Base-by-base conservation (phyloP, 2,797 vertebrate genomes). In the Melanotaenia nigrans region DNA sequence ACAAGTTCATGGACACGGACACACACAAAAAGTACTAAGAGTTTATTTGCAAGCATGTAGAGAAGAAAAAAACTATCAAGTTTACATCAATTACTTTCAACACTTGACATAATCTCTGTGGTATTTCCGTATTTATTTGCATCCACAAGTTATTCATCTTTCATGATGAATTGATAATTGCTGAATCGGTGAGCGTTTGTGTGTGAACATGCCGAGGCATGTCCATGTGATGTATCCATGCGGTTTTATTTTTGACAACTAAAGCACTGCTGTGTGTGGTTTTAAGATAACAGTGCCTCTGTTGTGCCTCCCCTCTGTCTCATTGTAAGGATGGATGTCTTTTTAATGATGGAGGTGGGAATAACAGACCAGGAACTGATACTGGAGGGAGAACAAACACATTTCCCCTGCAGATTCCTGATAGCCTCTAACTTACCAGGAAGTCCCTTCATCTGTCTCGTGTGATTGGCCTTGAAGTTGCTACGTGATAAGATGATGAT, bases 351-450 rank as follows among this genome's bases (percentile, higher is more conserved):
- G 36, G 42, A 64, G 65, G 58, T 80, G 71, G 77, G 64, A 71
- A 66, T 84, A 22, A 49, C 42, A 30, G 69, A 85, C 87, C 71
- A 36, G 82, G 53, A 85, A 85, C 74, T 71, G 65, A 71, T 77
- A 67, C 72, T 83, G 85, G 78, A 87, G 24, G 30, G 49, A 85
- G 75, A 83, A 75, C 85, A 87, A 68, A 87, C 94, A 94, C 91
- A 92, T 92, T 89, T 73, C 92, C 90, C 89, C 93, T 91, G 75
- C 91, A 91, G 90, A 95, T 89, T 78, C 92, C 4, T 91, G 90
- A 90, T 94, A 54, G 92, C 93, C 92, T 89, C 93, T 30, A 61
- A 75, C 68, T 65, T 12, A 30, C 49, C 63, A 74, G 81, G 51
- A 79, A n/a, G 65, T 65, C 30, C 68, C 20, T 71, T 25, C 5